These are phyloP conservation scores for Gorsachius goisagi DNA, from an alignment of 2,113 vertebrate genomes.

Conservation along the genomic window DNA sequence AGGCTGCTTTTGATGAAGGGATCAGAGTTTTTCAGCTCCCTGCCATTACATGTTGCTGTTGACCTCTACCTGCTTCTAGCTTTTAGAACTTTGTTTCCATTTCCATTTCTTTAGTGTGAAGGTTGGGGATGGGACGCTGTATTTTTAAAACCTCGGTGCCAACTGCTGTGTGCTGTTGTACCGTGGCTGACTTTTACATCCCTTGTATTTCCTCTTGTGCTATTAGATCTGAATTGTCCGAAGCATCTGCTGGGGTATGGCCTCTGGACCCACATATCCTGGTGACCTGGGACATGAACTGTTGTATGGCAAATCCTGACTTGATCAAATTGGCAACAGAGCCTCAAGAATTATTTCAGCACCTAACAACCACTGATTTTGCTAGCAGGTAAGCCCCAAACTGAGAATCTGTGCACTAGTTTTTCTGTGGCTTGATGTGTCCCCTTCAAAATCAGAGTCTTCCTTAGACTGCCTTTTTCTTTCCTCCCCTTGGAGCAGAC, in stretches of 20 bases:
- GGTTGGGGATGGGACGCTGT: slow-evolving; percentile 1
- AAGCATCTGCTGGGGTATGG: not conserved
- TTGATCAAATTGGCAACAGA: not conserved
- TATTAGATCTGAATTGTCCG: not conserved
- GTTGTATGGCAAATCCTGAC: not conserved
- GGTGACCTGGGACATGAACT: not conserved
- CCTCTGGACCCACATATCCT: not conserved
- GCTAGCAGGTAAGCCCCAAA: not conserved
- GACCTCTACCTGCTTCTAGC: slow-evolving; percentile 44
- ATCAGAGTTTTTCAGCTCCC: slow-evolving; percentile 62
- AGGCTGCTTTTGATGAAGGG: slow-evolving; percentile 51
- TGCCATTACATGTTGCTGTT: slow-evolving; percentile 58
- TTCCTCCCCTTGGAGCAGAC: not conserved
- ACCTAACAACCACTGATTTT: not conserved
- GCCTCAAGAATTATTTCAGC: not conserved
- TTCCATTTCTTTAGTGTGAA: slow-evolving; percentile 47
- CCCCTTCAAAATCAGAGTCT: not conserved
- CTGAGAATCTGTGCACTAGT: not conserved
- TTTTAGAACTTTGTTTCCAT: slow-evolving; percentile 63
- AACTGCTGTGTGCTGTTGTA: slow-evolving; percentile 31
- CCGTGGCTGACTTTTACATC: not conserved
- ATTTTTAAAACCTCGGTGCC: slow-evolving; percentile 44
- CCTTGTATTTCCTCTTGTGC: not conserved
- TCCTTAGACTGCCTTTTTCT: not conserved
- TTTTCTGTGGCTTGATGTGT: not conserved